Conservation (phyloP, 2,113 vertebrate species). For the Crotalus tigris region DNA sequence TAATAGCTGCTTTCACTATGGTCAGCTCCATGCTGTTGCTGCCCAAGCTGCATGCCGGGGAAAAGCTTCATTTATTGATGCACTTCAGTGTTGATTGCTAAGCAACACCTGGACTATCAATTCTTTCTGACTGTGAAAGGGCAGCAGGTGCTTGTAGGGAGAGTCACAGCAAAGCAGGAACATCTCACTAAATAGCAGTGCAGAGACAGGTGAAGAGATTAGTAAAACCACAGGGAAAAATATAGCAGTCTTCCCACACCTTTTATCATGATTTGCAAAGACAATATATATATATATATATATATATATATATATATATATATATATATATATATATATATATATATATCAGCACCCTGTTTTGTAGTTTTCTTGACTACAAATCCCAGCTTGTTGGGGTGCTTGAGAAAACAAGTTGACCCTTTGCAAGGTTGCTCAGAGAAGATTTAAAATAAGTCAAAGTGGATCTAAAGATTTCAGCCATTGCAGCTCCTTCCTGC, state of each 20-base stretch:
- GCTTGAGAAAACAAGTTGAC: no score
- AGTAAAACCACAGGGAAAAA: neutral
- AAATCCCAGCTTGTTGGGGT: no score
- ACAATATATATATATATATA: no score
- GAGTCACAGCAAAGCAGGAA: conserved; percentile 5
- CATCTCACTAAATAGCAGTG: neutral
- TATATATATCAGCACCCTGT: no score
- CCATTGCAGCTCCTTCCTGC: no score
- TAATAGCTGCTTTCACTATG: neutral
- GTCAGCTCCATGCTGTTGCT: neutral
- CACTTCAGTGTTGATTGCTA: conserved; percentile 4
- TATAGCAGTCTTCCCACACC: no score
- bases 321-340: no score
- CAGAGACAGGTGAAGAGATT: neutral
- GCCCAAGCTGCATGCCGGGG: neutral
- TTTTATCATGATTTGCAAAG: neutral
- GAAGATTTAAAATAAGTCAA: no score
- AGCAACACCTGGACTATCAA: neutral
- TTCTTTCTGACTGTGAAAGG: conserved; percentile 18
- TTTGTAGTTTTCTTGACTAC: no score
- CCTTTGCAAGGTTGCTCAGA: no score
- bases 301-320: no score
- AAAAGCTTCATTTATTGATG: neutral
- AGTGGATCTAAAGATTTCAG: no score
- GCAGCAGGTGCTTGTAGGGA: neutral